A percentile compares a stretch with the other conserved stretches of the same genome.
Conservation (phyloP, 2,113 vertebrate species). For the Conger conger region DNA sequence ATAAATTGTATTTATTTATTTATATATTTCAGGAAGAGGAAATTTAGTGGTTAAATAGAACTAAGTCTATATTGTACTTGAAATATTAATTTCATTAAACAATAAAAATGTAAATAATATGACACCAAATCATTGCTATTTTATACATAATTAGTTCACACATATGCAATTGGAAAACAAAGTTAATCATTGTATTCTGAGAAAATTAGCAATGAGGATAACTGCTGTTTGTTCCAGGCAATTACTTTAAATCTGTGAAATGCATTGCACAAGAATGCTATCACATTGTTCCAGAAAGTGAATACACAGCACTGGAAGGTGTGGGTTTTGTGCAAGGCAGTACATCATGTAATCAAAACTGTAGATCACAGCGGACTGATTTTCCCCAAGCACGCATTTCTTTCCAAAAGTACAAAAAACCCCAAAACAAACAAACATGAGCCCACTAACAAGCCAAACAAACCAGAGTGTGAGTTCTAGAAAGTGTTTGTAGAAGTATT, state of each 20-base stretch:
- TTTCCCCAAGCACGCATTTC: neutral
- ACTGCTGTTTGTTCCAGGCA: slow-evolving; percentile 38
- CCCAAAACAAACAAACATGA: too few species aligned
- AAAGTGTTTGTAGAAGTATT: neutral
- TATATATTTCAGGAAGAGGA: too few species aligned
- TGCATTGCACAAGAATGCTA: slow-evolving; percentile 36
- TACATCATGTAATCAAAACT: slow-evolving; percentile 6
- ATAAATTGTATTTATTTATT: too few species aligned
- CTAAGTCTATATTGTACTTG: too few species aligned
- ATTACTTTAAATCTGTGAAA: slow-evolving; percentile 42
- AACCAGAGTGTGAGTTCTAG: neutral
- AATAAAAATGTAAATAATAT: too few species aligned
- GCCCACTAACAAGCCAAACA: neutral
- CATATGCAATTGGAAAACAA: slow-evolving; percentile 17
- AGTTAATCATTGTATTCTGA: slow-evolving; percentile 32
- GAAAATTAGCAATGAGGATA: slow-evolving; percentile 40
- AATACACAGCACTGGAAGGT: neutral
- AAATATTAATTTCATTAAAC: too few species aligned
- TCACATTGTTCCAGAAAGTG: slow-evolving; percentile 22
- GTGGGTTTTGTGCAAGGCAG: neutral
- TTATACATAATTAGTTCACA: neutral
- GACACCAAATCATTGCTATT: neutral
- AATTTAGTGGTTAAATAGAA: too few species aligned
- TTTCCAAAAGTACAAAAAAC: neutral
- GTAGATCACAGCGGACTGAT: neutral